Evolutionary conservation across 92 coral and sea anemone genomes (phyloP).

Genomic region (Chrysogorgia sp.): DNA sequence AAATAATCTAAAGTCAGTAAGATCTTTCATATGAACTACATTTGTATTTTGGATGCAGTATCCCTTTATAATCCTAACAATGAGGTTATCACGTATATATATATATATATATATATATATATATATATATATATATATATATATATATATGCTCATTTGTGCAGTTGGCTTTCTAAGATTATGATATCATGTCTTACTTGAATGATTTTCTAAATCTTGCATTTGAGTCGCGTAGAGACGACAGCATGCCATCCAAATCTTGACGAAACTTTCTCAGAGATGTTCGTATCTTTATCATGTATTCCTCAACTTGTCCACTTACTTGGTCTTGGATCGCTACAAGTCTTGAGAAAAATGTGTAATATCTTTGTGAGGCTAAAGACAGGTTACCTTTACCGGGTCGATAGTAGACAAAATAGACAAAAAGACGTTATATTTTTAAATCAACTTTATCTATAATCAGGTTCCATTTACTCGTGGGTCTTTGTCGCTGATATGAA

Average conservation of each 20-base stretch:
- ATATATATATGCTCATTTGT: neutral
- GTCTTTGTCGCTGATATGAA: constrained; percentile 97
- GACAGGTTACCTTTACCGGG: too few species aligned
- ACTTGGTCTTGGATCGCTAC: constrained; percentile 95
- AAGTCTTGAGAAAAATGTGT: constrained; percentile 52
- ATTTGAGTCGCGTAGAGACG: constrained; percentile 94
- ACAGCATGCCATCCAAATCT: constrained; percentile 92
- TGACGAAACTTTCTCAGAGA: constrained; percentile 96
- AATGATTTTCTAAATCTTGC: constrained; percentile 97
- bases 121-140: too few species aligned
- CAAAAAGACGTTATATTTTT: too few species aligned
- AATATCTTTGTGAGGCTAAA: too few species aligned
- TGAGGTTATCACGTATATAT: too few species aligned
- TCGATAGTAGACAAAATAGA: too few species aligned
- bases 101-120: too few species aligned
- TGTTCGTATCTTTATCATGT: constrained; percentile 88
- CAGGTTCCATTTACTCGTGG: constrained; percentile 72
- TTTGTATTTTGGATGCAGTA: neutral
- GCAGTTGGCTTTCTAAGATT: too few species aligned
- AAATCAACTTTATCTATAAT: neutral
- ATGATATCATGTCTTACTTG: constrained; percentile 72
- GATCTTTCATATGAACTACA: too few species aligned
- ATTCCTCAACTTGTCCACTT: constrained; percentile 91
- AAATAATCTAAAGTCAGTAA: too few species aligned
- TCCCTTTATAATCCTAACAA: too few species aligned